These are phyloP conservation scores for Linepithema humile DNA, from an alignment of 1,140 invertebrate species.

Conservation along the genomic window DNA sequence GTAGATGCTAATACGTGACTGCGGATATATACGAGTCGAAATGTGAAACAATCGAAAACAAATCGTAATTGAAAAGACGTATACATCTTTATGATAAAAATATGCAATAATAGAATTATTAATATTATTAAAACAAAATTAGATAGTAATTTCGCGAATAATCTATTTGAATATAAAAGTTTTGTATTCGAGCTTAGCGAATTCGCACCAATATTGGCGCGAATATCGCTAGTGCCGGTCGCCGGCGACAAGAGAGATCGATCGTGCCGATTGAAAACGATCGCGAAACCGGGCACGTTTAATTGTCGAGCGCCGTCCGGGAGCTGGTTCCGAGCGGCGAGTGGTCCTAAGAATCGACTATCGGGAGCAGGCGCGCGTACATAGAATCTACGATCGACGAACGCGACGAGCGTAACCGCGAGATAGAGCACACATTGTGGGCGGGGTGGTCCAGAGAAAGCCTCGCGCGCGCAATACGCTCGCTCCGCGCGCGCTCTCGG, in stretches of 20 bases:
- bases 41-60: background rate
- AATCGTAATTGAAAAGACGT: background rate
- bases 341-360: conserved; percentile 50
- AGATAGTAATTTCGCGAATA: background rate
- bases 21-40: background rate
- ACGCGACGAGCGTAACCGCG: conserved; percentile 34
- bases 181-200: too few relatives aligned
- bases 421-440: conserved; percentile 69
- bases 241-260: conserved; percentile 1
- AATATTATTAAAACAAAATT: background rate
- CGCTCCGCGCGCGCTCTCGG: conserved; percentile 40
- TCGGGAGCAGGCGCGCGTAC: conserved; percentile 37
- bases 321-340: conserved; percentile 22
- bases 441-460: conserved; percentile 82
- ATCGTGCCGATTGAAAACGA: conserved; percentile 19
- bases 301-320: conserved; percentile 55
- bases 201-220: background rate
- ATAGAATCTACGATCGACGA: conserved; percentile 59
- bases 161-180: too few relatives aligned
- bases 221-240: background rate
- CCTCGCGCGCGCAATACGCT: conserved; percentile 58
- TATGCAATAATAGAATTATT: background rate
- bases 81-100: background rate
- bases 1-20: background rate
- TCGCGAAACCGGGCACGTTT: conserved; percentile 53